A percentile compares a stretch with the other conserved stretches of the same genome.
Conservation (phyloP, 2,113 vertebrate species). For the Equus quagga region DNA sequence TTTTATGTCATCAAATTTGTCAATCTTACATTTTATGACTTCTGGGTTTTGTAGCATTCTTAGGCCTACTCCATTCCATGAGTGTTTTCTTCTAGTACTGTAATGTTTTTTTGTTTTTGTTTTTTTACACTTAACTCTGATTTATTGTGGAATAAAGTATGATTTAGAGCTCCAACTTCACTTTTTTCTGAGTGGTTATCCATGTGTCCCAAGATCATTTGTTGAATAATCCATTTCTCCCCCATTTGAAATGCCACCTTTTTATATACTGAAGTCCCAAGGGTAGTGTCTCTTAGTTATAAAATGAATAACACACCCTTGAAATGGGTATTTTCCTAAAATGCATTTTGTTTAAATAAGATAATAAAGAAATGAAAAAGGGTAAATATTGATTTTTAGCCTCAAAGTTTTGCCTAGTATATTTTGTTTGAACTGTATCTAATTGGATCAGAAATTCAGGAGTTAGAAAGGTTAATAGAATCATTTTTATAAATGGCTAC, state of each 20-base stretch:
- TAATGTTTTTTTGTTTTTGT: neutral
- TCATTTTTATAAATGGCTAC: constrained; percentile 56
- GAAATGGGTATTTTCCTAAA: constrained; percentile 24
- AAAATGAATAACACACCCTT: constrained; percentile 47
- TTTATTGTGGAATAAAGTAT: constrained; percentile 47
- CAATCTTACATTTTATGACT: constrained; percentile 29
- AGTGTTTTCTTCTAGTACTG: neutral
- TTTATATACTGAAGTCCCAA: neutral
- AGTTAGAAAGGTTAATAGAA: constrained; percentile 17
- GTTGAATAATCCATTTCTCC: neutral
- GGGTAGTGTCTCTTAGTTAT: neutral
- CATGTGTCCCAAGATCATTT: constrained; percentile 54
- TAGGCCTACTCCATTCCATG: neutral
- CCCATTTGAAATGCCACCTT: constrained; percentile 20
- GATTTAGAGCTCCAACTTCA: neutral
- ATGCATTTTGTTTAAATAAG: constrained; percentile 56
- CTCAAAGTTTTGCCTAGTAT: neutral
- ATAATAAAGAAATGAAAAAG: neutral
- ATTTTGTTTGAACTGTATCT: constrained; percentile 52
- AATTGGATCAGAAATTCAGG: constrained; percentile 40
- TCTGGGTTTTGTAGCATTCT: constrained; percentile 44
- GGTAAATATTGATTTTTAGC: constrained; percentile 52
- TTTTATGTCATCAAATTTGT: constrained; percentile 33
- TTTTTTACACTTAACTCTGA: neutral
- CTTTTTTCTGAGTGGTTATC: constrained; percentile 24